phyloP scores from a whole-genome alignment of 64 coral and sea anemone genomes.

The Anthopleura sola region DNA sequence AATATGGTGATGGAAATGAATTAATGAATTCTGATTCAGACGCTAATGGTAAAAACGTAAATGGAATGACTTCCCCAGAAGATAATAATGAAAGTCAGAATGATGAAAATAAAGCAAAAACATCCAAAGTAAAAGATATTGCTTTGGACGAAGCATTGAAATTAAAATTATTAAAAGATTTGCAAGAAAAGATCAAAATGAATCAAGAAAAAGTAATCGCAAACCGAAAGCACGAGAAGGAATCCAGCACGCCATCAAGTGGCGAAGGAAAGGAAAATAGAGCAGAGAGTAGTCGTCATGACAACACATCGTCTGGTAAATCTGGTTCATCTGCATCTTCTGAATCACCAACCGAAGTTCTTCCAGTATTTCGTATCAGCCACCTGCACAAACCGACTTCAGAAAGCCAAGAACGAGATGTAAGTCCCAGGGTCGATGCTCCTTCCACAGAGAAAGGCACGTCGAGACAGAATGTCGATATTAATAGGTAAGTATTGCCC shows the following conservation, averaged over 20 bases:
- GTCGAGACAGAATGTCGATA: neutral
- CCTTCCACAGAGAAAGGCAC: neutral
- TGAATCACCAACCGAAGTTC: neutral
- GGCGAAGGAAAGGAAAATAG: neutral
- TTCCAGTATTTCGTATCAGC: neutral
- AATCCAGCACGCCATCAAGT: neutral
- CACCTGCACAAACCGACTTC: neutral
- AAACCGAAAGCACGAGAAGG: neutral
- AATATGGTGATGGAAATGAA: neutral
- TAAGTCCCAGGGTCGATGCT: neutral
- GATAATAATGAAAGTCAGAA: neutral
- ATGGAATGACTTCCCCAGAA: neutral
- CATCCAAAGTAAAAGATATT: neutral
- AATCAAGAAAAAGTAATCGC: neutral
- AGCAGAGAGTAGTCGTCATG: neutral
- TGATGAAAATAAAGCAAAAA: constrained; percentile 13
- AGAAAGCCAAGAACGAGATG: neutral
- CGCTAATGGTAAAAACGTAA: neutral
- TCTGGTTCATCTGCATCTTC: neutral
- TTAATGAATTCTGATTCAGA: neutral
- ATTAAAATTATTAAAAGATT: neutral
- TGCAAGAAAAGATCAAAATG: neutral
- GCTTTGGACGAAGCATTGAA: neutral
- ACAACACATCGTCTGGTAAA: neutral
- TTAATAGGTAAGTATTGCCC: neutral